These are phyloP conservation scores for Phaetusa simplex DNA, from an alignment of 2,113 vertebrate genomes.

Conservation along the genomic window DNA sequence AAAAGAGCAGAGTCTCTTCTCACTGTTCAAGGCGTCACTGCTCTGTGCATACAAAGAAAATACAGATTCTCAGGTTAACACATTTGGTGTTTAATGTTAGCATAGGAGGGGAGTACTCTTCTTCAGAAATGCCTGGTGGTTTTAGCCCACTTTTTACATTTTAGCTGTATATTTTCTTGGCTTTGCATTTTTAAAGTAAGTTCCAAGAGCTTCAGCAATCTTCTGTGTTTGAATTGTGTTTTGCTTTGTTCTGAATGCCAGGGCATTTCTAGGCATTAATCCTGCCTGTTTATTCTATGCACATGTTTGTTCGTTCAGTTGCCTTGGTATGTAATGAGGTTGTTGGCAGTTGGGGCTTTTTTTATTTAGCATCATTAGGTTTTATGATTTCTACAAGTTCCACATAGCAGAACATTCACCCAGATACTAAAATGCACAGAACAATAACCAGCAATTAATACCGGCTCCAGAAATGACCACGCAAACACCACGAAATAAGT, in stretches of 20 bases:
- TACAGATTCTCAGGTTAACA: background rate
- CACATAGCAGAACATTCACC: constrained; percentile 28
- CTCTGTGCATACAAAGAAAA: background rate
- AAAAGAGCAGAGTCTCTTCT: background rate
- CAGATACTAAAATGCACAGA: constrained; percentile 15
- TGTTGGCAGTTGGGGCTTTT: background rate
- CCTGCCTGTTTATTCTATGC: background rate
- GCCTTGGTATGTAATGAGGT: constrained; percentile 17
- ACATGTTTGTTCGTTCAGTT: background rate
- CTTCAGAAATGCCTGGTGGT: background rate
- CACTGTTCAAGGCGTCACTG: background rate
- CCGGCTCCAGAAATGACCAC: background rate
- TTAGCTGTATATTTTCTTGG: background rate
- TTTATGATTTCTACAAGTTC: constrained; percentile 60
- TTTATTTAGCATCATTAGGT: constrained; percentile 54
- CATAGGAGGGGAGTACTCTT: background rate
- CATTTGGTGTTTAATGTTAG: background rate
- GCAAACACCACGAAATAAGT: background rate
- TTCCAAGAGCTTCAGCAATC: background rate
- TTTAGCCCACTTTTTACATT: background rate
- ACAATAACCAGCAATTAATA: constrained; percentile 26
- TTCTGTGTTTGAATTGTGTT: background rate
- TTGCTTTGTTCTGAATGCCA: background rate
- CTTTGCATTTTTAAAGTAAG: background rate
- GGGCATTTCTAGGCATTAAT: background rate